Percentiles rank a stretch among this genome's conserved stretches.
phyloP scores from a whole-genome alignment of 2,113 vertebrate species.

The Lophochroa leadbeateri region DNA sequence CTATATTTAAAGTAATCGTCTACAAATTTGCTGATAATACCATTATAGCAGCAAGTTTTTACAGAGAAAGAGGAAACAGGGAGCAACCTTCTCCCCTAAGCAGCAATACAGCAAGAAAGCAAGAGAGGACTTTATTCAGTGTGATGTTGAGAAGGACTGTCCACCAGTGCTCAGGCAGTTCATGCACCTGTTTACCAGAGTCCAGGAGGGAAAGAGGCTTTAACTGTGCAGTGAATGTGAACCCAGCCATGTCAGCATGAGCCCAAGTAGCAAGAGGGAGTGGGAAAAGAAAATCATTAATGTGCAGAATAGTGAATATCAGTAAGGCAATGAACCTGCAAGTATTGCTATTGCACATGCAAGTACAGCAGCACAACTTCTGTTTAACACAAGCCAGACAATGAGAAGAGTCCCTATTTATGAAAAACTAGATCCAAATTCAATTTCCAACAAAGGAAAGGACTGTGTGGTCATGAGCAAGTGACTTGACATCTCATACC shows the following conservation, averaged over 20 bases:
- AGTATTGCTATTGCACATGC: not conserved
- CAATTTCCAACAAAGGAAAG: not conserved
- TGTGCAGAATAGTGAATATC: not conserved
- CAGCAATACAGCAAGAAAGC: fast-evolving
- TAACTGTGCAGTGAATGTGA: not conserved
- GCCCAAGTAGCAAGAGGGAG: not conserved
- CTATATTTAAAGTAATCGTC: not conserved
- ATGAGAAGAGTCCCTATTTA: not conserved
- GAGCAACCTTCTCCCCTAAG: not conserved
- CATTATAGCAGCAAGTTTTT: not conserved
- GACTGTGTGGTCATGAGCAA: not conserved
- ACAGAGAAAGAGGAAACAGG: not conserved
- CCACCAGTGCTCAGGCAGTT: not conserved
- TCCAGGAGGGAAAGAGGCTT: not conserved
- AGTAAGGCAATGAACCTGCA: not conserved
- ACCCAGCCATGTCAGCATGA: not conserved
- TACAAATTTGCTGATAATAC: not conserved
- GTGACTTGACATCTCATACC: not conserved
- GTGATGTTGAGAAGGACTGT: not conserved
- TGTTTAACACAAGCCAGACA: not conserved
- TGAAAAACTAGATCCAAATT: not conserved
- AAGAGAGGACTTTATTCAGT: not conserved
- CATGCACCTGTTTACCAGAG: not conserved
- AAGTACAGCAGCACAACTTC: not conserved
- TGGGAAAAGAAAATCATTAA: not conserved